These are phyloP conservation scores for Anarrhichthys ocellatus DNA, from an alignment of 2,113 vertebrate genomes.

Conservation along the genomic window DNA sequence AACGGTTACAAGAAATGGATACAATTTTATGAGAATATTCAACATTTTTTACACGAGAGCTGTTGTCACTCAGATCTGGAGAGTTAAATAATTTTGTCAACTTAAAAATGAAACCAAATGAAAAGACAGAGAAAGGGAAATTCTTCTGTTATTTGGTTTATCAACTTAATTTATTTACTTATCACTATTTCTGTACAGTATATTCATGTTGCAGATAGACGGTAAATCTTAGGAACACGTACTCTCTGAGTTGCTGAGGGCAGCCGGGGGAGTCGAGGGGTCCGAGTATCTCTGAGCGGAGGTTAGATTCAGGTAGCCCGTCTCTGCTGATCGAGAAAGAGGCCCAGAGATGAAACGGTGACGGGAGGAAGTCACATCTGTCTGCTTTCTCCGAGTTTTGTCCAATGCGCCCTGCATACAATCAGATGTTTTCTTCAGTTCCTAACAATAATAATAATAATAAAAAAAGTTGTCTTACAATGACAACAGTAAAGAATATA, in stretches of 20 bases:
- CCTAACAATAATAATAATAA: conserved; percentile 32
- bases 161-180: conserved; percentile 32
- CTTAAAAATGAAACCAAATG: neutral
- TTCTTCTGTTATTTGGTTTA: neutral
- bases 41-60: neutral
- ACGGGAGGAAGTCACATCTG: neutral
- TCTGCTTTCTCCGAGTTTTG: conserved; percentile 18
- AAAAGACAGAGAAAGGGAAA: neutral
- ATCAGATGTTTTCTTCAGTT: conserved; percentile 42
- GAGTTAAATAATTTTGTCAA: neutral
- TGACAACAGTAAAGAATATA: neutral
- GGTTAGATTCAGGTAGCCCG: conserved; percentile 70
- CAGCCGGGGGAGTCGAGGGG: neutral
- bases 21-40: neutral
- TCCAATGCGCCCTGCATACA: conserved; percentile 12
- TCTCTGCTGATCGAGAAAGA: conserved; percentile 48
- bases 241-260: conserved; percentile 25
- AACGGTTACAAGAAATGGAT: neutral
- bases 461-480: neutral
- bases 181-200: neutral
- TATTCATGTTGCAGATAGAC: neutral
- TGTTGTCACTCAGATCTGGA: neutral
- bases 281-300: conserved; percentile 14
- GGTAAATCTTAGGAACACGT: conserved; percentile 12
- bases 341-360: neutral